Percentiles rank a stretch among this genome's conserved stretches.
Conservation (phyloP, 2,113 vertebrate species). For the Lontra canadensis region DNA sequence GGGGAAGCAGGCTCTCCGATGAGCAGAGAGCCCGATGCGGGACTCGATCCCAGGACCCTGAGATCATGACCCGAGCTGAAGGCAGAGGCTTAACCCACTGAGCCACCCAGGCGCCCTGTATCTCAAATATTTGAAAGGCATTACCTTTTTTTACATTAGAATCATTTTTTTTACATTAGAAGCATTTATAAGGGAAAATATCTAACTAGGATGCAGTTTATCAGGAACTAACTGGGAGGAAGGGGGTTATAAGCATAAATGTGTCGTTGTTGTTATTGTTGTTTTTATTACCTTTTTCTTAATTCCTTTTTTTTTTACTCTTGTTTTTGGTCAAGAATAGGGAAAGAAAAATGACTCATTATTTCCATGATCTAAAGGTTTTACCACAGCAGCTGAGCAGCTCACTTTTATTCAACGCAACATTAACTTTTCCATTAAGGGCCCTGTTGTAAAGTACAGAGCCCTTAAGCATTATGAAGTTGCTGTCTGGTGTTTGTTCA, state of each 20-base stretch:
- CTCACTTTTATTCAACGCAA: slow-evolving; percentile 92
- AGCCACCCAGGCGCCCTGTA: neutral
- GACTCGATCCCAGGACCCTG: no score
- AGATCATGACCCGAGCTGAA: no score
- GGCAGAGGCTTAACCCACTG: no score
- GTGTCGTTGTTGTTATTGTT: neutral
- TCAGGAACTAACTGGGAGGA: neutral
- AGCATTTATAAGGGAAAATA: neutral
- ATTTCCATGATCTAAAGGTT: slow-evolving; percentile 87
- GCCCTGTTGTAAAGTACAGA: slow-evolving; percentile 89
- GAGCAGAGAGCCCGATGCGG: no score
- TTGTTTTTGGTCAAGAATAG: slow-evolving; percentile 55
- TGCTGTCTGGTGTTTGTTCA: slow-evolving; percentile 80
- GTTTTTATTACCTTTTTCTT: neutral
- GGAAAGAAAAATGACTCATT: slow-evolving; percentile 88
- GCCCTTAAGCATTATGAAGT: slow-evolving; percentile 84
- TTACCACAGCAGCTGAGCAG: slow-evolving; percentile 87
- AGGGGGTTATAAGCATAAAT: neutral
- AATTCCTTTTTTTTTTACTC: neutral
- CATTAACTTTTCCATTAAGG: slow-evolving; percentile 96
- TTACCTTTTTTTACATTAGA: neutral
- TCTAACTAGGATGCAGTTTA: neutral
- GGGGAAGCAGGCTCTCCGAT: no score
- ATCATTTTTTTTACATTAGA: neutral
- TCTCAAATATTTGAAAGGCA: neutral